These are phyloP conservation scores for Coptotermes formosanus DNA, from an alignment of 1,140 invertebrate genomes.

Conservation along the genomic window DNA sequence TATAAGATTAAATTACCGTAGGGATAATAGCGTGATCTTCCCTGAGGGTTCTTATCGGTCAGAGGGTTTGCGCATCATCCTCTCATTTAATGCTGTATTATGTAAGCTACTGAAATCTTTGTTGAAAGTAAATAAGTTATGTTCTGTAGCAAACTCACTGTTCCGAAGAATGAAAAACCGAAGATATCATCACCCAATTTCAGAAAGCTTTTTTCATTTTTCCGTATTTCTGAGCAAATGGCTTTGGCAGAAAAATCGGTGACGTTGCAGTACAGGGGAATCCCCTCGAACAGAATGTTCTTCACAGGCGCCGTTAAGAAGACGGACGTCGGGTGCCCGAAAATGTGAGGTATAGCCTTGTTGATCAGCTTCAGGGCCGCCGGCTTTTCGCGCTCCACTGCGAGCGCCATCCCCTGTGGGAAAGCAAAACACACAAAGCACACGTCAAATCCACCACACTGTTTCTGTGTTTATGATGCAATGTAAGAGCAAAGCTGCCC, in stretches of 20 bases:
- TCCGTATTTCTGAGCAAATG: slow-evolving; percentile 63
- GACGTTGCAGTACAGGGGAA: slow-evolving; percentile 66
- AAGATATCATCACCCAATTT: slow-evolving; percentile 59
- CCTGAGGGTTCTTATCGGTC: no score
- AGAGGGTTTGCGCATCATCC: no score
- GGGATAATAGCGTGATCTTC: no score
- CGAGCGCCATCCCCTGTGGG: slow-evolving; percentile 49
- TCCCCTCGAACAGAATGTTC: slow-evolving; percentile 68
- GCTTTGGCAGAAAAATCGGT: slow-evolving; percentile 69
- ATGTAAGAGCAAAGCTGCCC: no score
- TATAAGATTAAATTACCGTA: no score
- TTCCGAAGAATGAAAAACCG: slow-evolving; percentile 66
- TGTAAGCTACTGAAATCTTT: no score
- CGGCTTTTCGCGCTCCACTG: slow-evolving; percentile 55
- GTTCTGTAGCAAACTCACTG: slow-evolving; percentile 50
- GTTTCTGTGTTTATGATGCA: no score
- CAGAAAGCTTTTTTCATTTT: slow-evolving; percentile 54
- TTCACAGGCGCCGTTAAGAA: slow-evolving; percentile 61
- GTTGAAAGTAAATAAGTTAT: no score
- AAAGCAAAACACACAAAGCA: no score
- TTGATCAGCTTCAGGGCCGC: slow-evolving; percentile 58
- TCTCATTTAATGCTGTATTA: no score
- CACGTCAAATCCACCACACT: no score
- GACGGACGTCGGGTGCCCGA: slow-evolving; percentile 58
- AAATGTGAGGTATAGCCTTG: slow-evolving; percentile 57